Evolutionary conservation across 2,797 vertebrate genomes (phyloP).

Genomic region (Hydrophis major): DNA sequence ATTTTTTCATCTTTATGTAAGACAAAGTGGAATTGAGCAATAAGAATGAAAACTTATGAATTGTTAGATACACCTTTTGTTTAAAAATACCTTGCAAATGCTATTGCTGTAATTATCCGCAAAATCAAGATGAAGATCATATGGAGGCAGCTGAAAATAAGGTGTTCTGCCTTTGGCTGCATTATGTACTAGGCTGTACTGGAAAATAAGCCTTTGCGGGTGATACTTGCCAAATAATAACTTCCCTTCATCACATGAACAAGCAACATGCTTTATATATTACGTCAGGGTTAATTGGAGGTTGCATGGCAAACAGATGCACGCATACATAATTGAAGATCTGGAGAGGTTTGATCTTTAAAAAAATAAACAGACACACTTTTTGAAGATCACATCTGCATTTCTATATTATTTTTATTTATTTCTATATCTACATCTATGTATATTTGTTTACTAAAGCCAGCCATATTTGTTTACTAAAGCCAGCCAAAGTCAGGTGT

Average conservation of each 20-base stretch:
- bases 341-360: not conserved
- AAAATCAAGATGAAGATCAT: not conserved
- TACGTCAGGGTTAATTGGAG: constrained; percentile 9
- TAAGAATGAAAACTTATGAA: constrained; percentile 1
- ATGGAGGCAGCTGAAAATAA: not conserved
- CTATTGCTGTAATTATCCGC: not conserved
- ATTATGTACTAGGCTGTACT: not conserved
- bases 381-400: not conserved
- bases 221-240: constrained; percentile 1
- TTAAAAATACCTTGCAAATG: constrained; percentile 13
- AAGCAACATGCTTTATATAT: not conserved
- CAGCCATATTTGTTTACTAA: not conserved
- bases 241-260: not conserved
- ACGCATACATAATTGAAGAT: constrained; percentile 19
- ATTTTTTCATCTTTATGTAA: constrained; percentile 21
- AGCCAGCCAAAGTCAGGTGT: not conserved
- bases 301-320: not conserved
- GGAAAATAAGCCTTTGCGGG: constrained; percentile 13
- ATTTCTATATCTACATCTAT: not conserved
- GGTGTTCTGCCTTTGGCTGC: not conserved
- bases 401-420: not conserved
- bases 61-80: not conserved
- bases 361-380: not conserved
- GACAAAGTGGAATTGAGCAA: constrained; percentile 29
- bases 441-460: not conserved